phyloP scores from a whole-genome alignment of 2,113 vertebrate genomes.

The Antechinus flavipes region DNA sequence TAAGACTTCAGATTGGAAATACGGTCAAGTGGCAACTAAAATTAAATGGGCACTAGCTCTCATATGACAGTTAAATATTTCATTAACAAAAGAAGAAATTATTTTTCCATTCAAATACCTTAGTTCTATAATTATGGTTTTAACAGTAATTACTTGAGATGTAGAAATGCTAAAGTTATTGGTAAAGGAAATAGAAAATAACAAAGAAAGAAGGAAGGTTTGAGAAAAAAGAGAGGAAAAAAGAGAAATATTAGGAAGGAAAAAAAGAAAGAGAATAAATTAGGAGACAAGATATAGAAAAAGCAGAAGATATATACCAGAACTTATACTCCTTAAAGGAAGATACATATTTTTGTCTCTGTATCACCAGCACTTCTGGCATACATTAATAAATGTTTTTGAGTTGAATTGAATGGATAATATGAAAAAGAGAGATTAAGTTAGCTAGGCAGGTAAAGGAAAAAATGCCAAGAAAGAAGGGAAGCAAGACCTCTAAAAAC shows the following conservation, averaged over 20 bases:
- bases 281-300: background rate
- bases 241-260: too few relatives aligned
- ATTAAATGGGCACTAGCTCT: rapidly evolving
- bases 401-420: background rate
- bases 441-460: background rate
- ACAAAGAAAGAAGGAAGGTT: background rate
- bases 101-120: rapidly evolving
- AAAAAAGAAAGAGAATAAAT: background rate
- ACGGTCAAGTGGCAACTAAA: rapidly evolving
- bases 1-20: rapidly evolving
- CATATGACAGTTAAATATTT: rapidly evolving
- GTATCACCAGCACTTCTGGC: background rate
- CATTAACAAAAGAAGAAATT: background rate
- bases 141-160: background rate
- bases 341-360: background rate
- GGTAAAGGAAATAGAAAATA: background rate
- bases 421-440: background rate
- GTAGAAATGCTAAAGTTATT: background rate
- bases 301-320: background rate
- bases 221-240: background rate
- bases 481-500: background rate
- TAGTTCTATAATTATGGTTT: background rate
- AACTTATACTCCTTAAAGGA: background rate
- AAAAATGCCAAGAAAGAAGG: background rate
- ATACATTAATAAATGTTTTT: background rate